These are phyloP conservation scores for Tiaroga cobitis DNA, from an alignment of 2,797 vertebrate genomes.

Conservation along the genomic window DNA sequence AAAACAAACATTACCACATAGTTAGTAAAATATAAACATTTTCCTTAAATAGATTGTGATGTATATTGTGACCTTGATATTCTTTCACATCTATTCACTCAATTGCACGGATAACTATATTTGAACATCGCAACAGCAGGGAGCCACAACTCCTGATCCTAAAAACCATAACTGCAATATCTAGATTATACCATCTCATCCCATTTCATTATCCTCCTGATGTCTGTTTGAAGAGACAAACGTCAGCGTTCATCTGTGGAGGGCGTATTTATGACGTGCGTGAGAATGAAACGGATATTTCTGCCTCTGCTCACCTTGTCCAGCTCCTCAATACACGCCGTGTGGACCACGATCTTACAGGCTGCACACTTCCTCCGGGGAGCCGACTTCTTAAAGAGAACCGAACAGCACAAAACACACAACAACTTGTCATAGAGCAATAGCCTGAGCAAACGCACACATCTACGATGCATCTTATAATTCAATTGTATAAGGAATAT, in stretches of 20 bases:
- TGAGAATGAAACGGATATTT: neutral
- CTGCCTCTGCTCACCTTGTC: conserved; percentile 85
- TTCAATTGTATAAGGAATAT: conserved; percentile 33
- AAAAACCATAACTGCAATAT: conserved; percentile 10
- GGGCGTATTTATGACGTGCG: neutral
- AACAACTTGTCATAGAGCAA: neutral
- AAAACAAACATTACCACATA: neutral
- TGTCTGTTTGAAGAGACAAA: conserved; percentile 24
- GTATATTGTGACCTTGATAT: neutral
- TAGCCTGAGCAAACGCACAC: neutral
- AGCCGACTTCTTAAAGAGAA: conserved; percentile 91
- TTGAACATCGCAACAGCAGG: conserved; percentile 30
- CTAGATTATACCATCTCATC: conserved; percentile 32
- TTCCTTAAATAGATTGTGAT: neutral
- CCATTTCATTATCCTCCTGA: conserved; percentile 35
- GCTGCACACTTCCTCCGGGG: conserved; percentile 94
- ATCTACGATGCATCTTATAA: neutral
- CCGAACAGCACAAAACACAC: conserved; percentile 66
- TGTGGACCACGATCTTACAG: conserved; percentile 96
- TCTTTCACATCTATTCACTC: neutral
- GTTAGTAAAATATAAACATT: neutral
- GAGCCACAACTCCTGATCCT: conserved; percentile 11
- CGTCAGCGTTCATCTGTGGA: neutral
- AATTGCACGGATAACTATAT: conserved; percentile 6
- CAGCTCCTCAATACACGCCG: conserved; percentile 91